A percentile compares a stretch with the other conserved stretches of the same genome.
Evolutionary conservation across 2,113 vertebrate genomes (phyloP).

Genomic region (Tragelaphus imberbis): DNA sequence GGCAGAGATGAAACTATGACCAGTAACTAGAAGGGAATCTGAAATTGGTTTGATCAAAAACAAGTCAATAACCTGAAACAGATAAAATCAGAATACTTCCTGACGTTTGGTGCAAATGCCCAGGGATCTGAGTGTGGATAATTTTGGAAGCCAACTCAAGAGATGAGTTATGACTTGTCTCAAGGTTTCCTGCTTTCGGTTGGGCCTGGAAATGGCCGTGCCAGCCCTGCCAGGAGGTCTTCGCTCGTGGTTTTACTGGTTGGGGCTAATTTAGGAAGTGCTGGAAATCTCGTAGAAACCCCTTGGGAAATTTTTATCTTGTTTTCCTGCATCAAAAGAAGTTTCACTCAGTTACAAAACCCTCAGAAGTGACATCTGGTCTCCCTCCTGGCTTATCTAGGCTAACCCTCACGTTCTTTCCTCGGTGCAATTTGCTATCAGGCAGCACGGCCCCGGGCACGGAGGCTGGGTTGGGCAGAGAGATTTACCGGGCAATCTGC

Average conservation of each 20-base stretch:
- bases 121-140: constrained; percentile 13
- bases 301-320: constrained; percentile 72
- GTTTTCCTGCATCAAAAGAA: constrained; percentile 46
- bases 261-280: constrained; percentile 72
- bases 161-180: constrained; percentile 66
- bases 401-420: background rate
- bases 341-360: constrained; percentile 36
- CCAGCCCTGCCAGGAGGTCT: constrained; percentile 66
- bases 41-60: background rate
- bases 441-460: fast-evolving
- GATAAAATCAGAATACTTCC: background rate
- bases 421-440: fast-evolving
- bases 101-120: background rate
- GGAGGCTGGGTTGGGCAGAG: fast-evolving
- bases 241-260: constrained; percentile 65
- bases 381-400: background rate
- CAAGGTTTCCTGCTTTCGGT: constrained; percentile 68
- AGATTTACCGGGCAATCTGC: fast-evolving
- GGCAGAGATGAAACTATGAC: background rate
- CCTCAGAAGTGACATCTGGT: constrained; percentile 37
- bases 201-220: constrained; percentile 64
- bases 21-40: background rate
- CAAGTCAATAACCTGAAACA: background rate
- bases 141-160: constrained; percentile 57
- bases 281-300: constrained; percentile 72